Base-by-base conservation (phyloP, 2,113 vertebrate genomes). In the Pongo pygmaeus region DNA sequence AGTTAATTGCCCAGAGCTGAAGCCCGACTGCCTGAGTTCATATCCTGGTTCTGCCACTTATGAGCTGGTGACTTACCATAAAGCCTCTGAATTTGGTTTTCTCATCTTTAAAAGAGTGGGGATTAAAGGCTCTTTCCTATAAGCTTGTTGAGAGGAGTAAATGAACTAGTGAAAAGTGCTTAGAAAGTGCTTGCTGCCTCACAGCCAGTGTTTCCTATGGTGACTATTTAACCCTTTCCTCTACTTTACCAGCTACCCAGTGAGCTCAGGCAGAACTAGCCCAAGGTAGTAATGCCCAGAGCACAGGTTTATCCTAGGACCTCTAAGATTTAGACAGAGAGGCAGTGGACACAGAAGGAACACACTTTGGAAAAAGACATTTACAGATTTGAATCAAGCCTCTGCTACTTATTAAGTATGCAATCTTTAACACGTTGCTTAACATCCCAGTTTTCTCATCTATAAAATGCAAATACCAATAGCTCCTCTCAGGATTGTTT, bases 401-500 rank as follows among this genome's bases (percentile, higher is more conserved):
- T 86, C 22, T 61, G 46, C 75, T 74, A 2, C 30, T 84, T 89
- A 78, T 61, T 35, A 88, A 77, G 46, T 20, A 40, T 55, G 16
- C 23, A 50, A 3, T 77, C 80, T 83, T 84, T 52, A 46, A 74
- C 77, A 77, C 2, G 0, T 50, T 48, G 89, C 67, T 87, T 72
- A 72, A 88, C 84, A 81, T 72, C n/a, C 88, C 81, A 50, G 77
- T 91, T 69, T 93, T 94, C 81, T 96, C 80, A 40, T 95, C 95
- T 75, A 17, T 87, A 83, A 95, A 80, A 79, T 13, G 32, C 84
- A 97, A 98, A 95, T 95, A 93, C 59, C 95, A 96, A 95, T 70
- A 27, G 91, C 94, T 96, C 97, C 96, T 96, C 92, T 97, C 88
- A 79, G 95, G 91, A 69, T 93, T 96, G 78, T 96, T 98, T 85